Base-by-base conservation (phyloP, 2,113 vertebrate species). In the Nicator chloris region DNA sequence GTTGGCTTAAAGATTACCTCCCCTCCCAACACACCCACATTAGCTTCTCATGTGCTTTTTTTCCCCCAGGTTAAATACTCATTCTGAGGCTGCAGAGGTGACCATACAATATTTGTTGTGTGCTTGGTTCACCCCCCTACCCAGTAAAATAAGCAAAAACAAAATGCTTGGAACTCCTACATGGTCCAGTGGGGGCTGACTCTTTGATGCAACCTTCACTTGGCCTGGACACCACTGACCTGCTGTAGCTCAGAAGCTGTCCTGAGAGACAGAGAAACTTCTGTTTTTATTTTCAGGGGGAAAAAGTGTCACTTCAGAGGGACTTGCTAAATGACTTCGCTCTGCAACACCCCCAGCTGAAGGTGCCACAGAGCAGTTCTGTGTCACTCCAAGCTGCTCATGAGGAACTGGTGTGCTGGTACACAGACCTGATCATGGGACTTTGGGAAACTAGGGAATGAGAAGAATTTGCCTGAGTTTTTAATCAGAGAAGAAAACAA, bases 41-140 rank as follows among this genome's bases (percentile, higher is more conserved):
- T 71, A 33, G 72, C 9, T 75, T 50, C 15, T 68, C 44, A 18
- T 0, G 0, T 33, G 10, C 11, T 64, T 73, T 4, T 0, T 1
- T 11, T 22, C 7, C 11, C 6, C 7, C 27, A 17, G 60, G 53
- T 91, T 89, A 83, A 82, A 80, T 88, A 31, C 6, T 78, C 26
- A 12, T 35, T 91, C 15, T 90, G 63, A 69, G 37, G 24, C 39
- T 44, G 60, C 16, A 50, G 42, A 73, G 51, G 26, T 86, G 77
- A 78, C 33, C 28, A 23, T 40, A 17, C 15, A 71, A 27, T 44
- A 49, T 61, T 40, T 61, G 14, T 17, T 75, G 13, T 17, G 4
- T 39, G 40, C 27, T 75, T 90, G 13, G 6, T 76, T 93, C 61
- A 57, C 15, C 17, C 50, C 1, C 1, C 22, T 76, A 4, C 28